Evolutionary conservation across 1,140 invertebrate species (phyloP), one percentile per base, ranked within the genome.

Genomic region (Drosophila pruinosa): DNA sequence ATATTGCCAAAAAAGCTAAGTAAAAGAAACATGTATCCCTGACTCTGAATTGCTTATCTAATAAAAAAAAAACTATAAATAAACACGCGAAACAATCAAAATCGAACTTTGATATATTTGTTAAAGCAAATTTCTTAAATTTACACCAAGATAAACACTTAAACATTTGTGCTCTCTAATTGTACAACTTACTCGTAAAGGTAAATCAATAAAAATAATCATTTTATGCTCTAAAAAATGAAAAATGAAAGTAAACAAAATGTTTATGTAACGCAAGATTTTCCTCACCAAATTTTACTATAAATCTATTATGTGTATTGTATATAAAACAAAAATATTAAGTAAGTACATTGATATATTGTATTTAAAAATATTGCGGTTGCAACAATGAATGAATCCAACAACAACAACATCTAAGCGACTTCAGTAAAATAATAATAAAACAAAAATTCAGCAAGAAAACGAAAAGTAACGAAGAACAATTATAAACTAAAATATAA

Each of bases 241-340:
- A 12, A 36, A 36, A 14, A 79, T 19, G 64, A 69, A 74, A 85
- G 65, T 58, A 71, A 82, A 58, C 57, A 48, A 77, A 63, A 85
- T 72, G 77, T 76, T 80, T 80, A 80, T 59, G 63, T 69, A 83
- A 75, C 57, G 74, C 74, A 81, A 86, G 61, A 86, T 81, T 86
- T 86, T 88, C 76, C 78, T 88, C 82, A 88, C 78, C 63, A 88
- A 88, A 82, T 88, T 88, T 88, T 88, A 88, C 83, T 89, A 83
- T 59, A 76, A 82, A 73, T 88, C 82, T 89, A 75, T 82, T 88
- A 88, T 82, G 82, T 88, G 82, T 89, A 86, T 88, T 79, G 82
- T 78, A 77, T 76, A 88, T 88, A 90, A 75, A 77, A 72, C 48
- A 45, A 53, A 79, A 79, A 75, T 28, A 64, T 73, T 41, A 36